phyloP scores from a whole-genome alignment of 2,888 invertebrate genomes.

The Stramonita haemastoma region DNA sequence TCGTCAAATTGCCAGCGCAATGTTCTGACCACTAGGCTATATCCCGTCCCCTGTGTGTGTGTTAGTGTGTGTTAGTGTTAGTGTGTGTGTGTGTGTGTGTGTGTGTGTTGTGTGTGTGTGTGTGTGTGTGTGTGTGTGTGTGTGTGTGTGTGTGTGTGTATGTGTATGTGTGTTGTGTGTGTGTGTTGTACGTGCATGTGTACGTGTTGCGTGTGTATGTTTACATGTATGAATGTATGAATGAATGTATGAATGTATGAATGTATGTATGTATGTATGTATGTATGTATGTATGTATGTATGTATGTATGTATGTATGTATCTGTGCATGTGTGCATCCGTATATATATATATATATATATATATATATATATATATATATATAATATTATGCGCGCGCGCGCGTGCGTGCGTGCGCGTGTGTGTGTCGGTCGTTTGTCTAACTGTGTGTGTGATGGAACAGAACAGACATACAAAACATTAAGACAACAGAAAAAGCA shows the following conservation, averaged over 20 bases:
- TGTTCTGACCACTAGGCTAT: too few relatives aligned
- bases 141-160: too few relatives aligned
- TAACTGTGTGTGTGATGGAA: neutral
- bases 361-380: neutral
- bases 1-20: too few relatives aligned
- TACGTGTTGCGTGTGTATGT: too few relatives aligned
- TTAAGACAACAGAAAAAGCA: too few relatives aligned
- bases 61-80: neutral
- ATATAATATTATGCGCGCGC: neutral
- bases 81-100: too few relatives aligned
- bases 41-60: too few relatives aligned
- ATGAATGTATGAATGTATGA: neutral
- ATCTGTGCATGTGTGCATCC: neutral
- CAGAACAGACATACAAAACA: too few relatives aligned
- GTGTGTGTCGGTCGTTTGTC: neutral
- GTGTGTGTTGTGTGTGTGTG: neutral
- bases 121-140: too few relatives aligned
- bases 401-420: constrained; percentile 1
- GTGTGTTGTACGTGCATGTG: too few relatives aligned
- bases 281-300: neutral
- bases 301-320: neutral
- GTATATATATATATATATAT: neutral
- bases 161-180: too few relatives aligned
- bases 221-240: neutral
- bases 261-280: neutral